Evolutionary conservation across 2,113 vertebrate species (phyloP).

Genomic region (Notothenia coriiceps): DNA sequence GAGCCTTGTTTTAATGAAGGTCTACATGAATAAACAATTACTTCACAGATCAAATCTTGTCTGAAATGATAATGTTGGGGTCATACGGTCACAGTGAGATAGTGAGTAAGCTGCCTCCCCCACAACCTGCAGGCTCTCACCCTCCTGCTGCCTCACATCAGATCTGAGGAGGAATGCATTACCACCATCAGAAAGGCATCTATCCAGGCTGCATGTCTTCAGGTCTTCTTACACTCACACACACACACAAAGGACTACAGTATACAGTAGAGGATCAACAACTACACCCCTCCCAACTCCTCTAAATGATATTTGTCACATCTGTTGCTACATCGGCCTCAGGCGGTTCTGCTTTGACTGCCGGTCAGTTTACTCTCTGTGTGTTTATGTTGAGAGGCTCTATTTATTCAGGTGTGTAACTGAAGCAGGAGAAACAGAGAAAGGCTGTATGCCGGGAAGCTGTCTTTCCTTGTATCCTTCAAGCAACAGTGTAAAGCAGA

Average conservation of each 20-base stretch:
- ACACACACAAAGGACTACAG: slow-evolving; percentile 23
- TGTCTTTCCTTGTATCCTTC: slow-evolving; percentile 41
- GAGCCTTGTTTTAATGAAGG: neutral
- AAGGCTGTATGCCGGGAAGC: slow-evolving; percentile 19
- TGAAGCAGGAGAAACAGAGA: slow-evolving; percentile 29
- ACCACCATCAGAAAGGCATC: slow-evolving; percentile 91
- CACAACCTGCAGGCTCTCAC: slow-evolving; percentile 76
- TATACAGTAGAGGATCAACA: slow-evolving; percentile 50
- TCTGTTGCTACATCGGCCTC: slow-evolving; percentile 62
- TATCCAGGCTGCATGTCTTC: slow-evolving; percentile 91
- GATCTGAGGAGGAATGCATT: slow-evolving; percentile 87
- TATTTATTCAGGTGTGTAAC: slow-evolving; percentile 75
- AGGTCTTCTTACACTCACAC: slow-evolving; percentile 82
- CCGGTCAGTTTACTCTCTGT: slow-evolving; percentile 38
- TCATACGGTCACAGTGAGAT: slow-evolving; percentile 84
- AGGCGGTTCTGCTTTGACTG: slow-evolving; percentile 28
- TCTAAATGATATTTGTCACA: slow-evolving; percentile 51
- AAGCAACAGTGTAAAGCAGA: slow-evolving; percentile 86
- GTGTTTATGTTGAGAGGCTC: slow-evolving; percentile 54
- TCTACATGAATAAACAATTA: neutral
- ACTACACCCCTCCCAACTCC: slow-evolving; percentile 40
- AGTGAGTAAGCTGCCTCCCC: slow-evolving; percentile 84
- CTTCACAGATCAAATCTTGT: neutral
- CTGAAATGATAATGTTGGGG: slow-evolving; percentile 10
- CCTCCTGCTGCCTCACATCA: slow-evolving; percentile 83